Base-by-base conservation (phyloP, 2,113 vertebrate genomes). In the Monarcha castaneiventris region DNA sequence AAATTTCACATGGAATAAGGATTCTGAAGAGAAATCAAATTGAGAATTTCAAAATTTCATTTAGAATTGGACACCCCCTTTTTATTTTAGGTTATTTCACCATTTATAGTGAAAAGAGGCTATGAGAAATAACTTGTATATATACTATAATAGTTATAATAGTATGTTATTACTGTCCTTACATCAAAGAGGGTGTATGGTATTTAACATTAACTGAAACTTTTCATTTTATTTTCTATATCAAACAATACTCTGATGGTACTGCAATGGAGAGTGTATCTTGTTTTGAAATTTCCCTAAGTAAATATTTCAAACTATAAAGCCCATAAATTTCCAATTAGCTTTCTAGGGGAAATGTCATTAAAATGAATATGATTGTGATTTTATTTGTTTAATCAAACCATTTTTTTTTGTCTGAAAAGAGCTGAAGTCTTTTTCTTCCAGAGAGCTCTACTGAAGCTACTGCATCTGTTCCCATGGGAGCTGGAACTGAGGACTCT, bases 311-410 rank as follows among this genome's bases (percentile, higher is more conserved):
- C 32, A 87, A 86, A 77, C 77, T 43, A 89, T 74, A 3, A 75
- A 80, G 43, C 6, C 35, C 43, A 84, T 84, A 87, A 68, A 86
- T 46, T 84, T 84, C 30, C 30, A 90, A 58, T 83, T 85, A 46
- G 63, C 52, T 92, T 93, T 90, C 86, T 55, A 59, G 55, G 32
- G 59, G n/a, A 94, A 95, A 71, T 84, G 33, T 19, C 33, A 23
- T 81, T 90, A 89, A 92, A 94, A 95, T 84, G 43, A 84, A 89
- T 85, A 55, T n/a, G 61, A 67, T 51, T 59, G 68, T 63, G 68
- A 90, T 89, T 94, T 96, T 81, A 92, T 85, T 88, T 92, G 20
- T 73, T 92, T 94, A 93, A 92, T 73, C 88, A 95, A 93, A 61
- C 25, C 3, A 15, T 79, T 52, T 90, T 79, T 52, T 90, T 78